Conservation (phyloP, 1,140 invertebrate species). For the Brachionus koreanus region DNA sequence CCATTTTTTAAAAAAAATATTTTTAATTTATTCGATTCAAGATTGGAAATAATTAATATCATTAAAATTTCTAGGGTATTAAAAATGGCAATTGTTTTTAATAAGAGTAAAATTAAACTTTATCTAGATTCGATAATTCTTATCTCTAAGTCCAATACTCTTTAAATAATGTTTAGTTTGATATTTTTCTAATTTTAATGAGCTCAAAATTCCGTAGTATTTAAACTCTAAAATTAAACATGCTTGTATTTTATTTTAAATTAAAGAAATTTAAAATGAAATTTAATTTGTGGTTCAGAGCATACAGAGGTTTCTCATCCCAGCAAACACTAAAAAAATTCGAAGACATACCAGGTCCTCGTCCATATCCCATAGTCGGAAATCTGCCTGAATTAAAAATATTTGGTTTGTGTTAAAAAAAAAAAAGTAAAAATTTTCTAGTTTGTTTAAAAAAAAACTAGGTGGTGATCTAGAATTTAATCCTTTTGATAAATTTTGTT, state of each 20-base stretch:
- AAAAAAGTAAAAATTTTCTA: background rate
- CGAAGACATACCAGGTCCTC: conserved; percentile 21
- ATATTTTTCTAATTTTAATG: background rate
- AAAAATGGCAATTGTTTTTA: background rate
- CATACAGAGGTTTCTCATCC: background rate
- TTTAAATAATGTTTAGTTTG: background rate
- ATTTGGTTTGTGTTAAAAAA: background rate
- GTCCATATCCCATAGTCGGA: background rate
- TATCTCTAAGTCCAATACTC: background rate
- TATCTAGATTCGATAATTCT: background rate
- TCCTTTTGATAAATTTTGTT: conserved; percentile 1
- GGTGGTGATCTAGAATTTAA: background rate
- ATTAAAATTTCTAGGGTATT: background rate
- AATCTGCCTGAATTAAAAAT: conserved; percentile 12
- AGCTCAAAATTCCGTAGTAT: background rate
- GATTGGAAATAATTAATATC: background rate
- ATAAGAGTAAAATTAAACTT: background rate
- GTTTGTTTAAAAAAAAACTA: background rate
- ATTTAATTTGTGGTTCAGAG: background rate
- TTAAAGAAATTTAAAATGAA: background rate
- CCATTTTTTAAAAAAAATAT: background rate
- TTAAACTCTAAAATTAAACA: background rate
- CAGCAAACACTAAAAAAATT: background rate
- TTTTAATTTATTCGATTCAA: background rate
- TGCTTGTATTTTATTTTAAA: background rate